Evolutionary conservation across 2,888 invertebrate genomes (phyloP), one percentile per base, ranked within the genome.

Genomic region (Caenorhabditis virilis): DNA sequence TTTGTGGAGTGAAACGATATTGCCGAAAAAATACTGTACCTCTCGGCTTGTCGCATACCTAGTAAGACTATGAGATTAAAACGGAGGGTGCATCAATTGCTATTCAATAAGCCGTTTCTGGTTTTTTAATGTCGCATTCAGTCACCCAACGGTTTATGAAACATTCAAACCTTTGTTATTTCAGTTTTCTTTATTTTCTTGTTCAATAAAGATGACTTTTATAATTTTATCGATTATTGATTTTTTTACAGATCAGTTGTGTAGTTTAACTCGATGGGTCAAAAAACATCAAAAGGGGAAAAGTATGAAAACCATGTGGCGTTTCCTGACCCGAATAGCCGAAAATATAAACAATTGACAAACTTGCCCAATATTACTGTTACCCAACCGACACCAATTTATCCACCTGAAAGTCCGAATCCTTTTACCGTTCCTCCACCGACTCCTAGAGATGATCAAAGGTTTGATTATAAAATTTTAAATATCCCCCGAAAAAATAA

Each of bases 371-470:
- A 56, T 38, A 65, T 69, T 22, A 59, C 57, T 47, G 43, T 67
- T 22, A 67, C 67, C 11, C 45, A 50, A 23, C 67, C 67, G 22
- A 67, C 67, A 42, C 67, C 67, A 22, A 53, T 67, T 42, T 52
- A 53, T 39, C 62, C 56, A 58, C 66, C 66, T 39, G 66, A 66
- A 18, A 54, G 57, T 30, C 66, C 66, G 38, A 64, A 58, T 49
- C 66, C 69, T 16, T 65, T 64, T 30, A 48, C 60, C n/a, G 69
- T 59, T 35, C 68, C 73, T 26, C 66, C 68, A 38, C 68, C 68
- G 18, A 68, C 65, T 15, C 68, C 68, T 18, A 38, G 56, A 47
- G 62, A 69, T 38, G 42, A 23, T 30, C 57, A 58, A 33, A 63
- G 56, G 57, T 51, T 42, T 36, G 25, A 2, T 25, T 45, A 23